Base-by-base conservation (phyloP, 1,140 invertebrate genomes). In the Caenorhabditis briggsae region DNA sequence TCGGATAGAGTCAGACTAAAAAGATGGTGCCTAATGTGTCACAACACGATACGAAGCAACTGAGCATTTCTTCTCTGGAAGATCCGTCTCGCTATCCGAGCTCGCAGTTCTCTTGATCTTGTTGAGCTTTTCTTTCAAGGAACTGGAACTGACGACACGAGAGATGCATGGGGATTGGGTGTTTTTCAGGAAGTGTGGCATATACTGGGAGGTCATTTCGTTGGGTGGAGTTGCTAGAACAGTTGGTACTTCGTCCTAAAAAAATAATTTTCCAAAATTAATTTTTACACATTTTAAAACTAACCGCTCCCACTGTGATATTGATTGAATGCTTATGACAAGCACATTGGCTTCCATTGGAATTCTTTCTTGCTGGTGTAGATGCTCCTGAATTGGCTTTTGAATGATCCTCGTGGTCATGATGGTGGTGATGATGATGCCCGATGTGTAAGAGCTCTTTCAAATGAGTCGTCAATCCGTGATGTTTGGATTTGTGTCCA, bases 281-380 rank as follows among this genome's bases (percentile, higher is more conserved):
- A n/a, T n/a, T n/a, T n/a, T n/a, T n/a, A n/a, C n/a, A n/a, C 33
- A 33, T 33, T 33, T 33, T 33, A n/a, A 7, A 0, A 78, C 70
- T 78, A 8, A 78, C 70, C 43, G 70, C 70, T 78, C 70, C 70
- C 8, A 78, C 70, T 18, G 70, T 78, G 14, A 78, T 78, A 23
- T 78, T 48, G 23, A 78, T 78, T 0, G 70, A 78, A 78, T 78
- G 70, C n/a, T 78, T 78, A 11, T 78, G 70, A 46, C 64, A 70
- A 14, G 64, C 11, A 70, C 64, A 70, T 70, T 70, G 33, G 43
- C 64, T 70, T 46, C 64, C 64, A 43, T 41, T 70, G 5, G 64
- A 70, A n/a, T 70, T 70, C 18, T 70, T 70, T n/a, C 64, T 70
- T 70, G 64, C 64, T n/a, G 64, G 64, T 11, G 70, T 78, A 20